Evolutionary conservation across 1,140 invertebrate genomes (phyloP), one percentile per base, ranked within the genome.

Genomic region (Bicyclus anynana): DNA sequence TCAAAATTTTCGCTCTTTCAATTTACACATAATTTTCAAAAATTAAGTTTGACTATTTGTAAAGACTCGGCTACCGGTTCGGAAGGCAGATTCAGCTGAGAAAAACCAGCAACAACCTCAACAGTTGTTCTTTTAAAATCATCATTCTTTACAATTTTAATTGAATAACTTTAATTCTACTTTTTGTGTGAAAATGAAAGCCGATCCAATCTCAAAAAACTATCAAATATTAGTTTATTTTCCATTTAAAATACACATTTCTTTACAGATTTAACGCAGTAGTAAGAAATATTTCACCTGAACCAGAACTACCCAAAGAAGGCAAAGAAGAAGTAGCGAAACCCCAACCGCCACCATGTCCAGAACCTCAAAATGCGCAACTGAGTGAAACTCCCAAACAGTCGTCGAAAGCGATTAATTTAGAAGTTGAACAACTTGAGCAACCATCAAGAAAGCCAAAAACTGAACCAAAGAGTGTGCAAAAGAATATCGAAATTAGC

Each of bases 241-340:
- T n/a, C 33, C 13, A 12, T 37, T 37, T n/a, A n/a, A 37, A n/a
- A 3, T 37, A 4, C 12, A 2, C 7, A 16, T 40, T 40, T 16
- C 17, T 40, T 40, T 16, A 27, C 54, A 87, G 84, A 53, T 87
- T 87, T 21, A 87, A 85, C 23, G 84, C 81, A 12, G 62, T 87
- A 5, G 82, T 85, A 0, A 83, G 70, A 62, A 82, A 80, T 42
- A 75, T 81, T 49, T 62, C 78, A 27, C 77, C 80, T 5, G 59
- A 65, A 56, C 52, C 59, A 16, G 68, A 72, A 35, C 9, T 54
- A 27, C 35, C 46, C 5, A 59, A 65, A 53, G 67, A 69, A 65
- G 47, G 55, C 5, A 58, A 63, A 60, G 0, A 20, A 3, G 53
- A 66, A 52, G 54, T 48, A 60, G 16, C 20, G 10, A 70, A 65